phyloP scores from a whole-genome alignment of 2,888 invertebrate genomes.

The Oeneis ivallda region DNA sequence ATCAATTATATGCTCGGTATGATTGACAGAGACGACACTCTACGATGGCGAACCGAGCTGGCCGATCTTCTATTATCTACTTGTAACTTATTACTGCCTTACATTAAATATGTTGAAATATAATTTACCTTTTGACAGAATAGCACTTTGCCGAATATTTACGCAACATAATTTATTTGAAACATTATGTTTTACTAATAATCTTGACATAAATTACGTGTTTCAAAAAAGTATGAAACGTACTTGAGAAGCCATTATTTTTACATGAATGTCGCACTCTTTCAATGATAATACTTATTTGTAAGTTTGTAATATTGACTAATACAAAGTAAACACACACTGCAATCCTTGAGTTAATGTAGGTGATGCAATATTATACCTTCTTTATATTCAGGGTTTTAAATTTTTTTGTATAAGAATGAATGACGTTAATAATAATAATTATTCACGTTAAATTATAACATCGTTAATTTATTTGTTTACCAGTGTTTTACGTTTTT shows the following conservation, averaged over 20 bases:
- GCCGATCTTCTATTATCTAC: too few species aligned
- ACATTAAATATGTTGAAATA: too few species aligned
- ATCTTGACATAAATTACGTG: slow-evolving; percentile 1
- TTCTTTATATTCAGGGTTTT: neutral
- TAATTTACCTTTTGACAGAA: too few species aligned
- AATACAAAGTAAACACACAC: neutral
- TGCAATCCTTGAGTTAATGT: slow-evolving; percentile 4
- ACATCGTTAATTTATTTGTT: too few species aligned
- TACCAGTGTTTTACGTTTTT: too few species aligned
- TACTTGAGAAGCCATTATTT: slow-evolving; percentile 2
- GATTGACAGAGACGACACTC: too few species aligned
- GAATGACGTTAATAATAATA: too few species aligned
- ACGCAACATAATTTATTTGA: neutral
- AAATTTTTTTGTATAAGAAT: too few species aligned
- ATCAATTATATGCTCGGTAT: too few species aligned
- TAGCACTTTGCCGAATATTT: neutral
- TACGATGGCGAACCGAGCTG: too few species aligned
- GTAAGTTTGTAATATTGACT: neutral
- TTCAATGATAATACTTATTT: slow-evolving; percentile 16
- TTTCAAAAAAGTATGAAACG: slow-evolving; percentile 7
- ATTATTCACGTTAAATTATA: too few species aligned
- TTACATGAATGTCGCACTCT: neutral
- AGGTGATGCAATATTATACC: neutral
- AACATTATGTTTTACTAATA: slow-evolving; percentile 5
- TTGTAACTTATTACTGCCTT: too few species aligned